Evolutionary conservation across 2,113 vertebrate genomes (phyloP).

Genomic region (Hemicordylus capensis): DNA sequence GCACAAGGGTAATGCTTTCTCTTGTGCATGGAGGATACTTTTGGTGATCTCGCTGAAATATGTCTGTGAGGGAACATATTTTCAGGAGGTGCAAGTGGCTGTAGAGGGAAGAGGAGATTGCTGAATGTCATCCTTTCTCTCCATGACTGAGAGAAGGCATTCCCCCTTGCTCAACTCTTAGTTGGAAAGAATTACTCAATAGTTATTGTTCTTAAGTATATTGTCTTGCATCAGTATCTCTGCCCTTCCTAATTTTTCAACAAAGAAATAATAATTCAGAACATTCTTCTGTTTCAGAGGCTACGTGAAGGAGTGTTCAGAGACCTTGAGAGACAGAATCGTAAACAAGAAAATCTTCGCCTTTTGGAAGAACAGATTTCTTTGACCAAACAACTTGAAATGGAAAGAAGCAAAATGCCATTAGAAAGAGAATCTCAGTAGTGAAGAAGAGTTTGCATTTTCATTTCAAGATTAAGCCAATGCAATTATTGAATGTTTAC

Average conservation of each 20-base stretch:
- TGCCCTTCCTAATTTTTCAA: background rate
- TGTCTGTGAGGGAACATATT: no score
- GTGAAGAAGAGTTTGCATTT: background rate
- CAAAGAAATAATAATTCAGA: background rate
- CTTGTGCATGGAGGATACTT: no score
- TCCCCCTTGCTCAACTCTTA: no score
- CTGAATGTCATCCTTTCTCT: no score
- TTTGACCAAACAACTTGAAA: conserved; percentile 83
- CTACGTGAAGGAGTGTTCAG: conserved; percentile 87
- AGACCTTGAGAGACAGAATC: conserved; percentile 87
- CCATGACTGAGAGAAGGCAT: no score
- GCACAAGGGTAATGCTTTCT: no score
- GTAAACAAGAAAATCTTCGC: conserved; percentile 87
- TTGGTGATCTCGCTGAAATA: no score
- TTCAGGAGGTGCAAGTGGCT: no score
- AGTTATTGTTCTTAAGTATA: background rate
- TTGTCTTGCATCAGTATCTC: background rate
- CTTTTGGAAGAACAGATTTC: conserved; percentile 85
- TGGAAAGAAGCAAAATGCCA: conserved; percentile 73
- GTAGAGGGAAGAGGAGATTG: no score
- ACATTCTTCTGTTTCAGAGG: conserved; percentile 83
- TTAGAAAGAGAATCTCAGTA: conserved; percentile 61
- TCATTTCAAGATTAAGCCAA: background rate
- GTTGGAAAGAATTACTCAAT: background rate
- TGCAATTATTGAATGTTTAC: background rate